phyloP scores from a whole-genome alignment of 2,797 vertebrate genomes.

The Trichosurus vulpecula region DNA sequence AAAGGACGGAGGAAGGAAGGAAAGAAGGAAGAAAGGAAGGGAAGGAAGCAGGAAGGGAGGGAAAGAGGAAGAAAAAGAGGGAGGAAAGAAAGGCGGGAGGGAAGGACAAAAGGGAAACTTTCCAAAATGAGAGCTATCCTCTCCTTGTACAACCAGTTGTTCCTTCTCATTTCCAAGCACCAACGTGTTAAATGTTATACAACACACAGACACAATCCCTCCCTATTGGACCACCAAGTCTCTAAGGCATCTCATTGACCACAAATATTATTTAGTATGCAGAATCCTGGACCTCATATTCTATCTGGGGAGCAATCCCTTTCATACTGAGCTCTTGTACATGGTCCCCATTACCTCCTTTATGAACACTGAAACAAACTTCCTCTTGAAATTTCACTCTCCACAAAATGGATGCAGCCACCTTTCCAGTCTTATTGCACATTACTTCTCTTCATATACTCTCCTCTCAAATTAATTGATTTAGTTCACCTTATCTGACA shows the following conservation, averaged over 20 bases:
- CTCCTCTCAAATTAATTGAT: neutral
- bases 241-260: neutral
- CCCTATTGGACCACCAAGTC: neutral
- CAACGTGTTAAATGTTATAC: neutral
- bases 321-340: neutral
- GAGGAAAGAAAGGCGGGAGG: too few relatives aligned
- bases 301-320: neutral
- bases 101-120: neutral
- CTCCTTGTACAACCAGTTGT: neutral
- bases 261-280: neutral
- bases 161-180: constrained; percentile 1
- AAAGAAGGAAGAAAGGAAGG: too few relatives aligned
- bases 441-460: neutral
- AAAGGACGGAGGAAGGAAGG: too few relatives aligned
- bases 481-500: neutral
- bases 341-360: neutral
- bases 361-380: neutral
- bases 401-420: neutral
- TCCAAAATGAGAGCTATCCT: neutral
- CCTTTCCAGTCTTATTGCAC: neutral
- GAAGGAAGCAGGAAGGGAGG: too few relatives aligned
- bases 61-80: too few relatives aligned
- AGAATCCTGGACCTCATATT: neutral
- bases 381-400: neutral
- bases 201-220: neutral